Evolutionary conservation across 2,113 vertebrate species (phyloP).

Genomic region (Gulo gulo): DNA sequence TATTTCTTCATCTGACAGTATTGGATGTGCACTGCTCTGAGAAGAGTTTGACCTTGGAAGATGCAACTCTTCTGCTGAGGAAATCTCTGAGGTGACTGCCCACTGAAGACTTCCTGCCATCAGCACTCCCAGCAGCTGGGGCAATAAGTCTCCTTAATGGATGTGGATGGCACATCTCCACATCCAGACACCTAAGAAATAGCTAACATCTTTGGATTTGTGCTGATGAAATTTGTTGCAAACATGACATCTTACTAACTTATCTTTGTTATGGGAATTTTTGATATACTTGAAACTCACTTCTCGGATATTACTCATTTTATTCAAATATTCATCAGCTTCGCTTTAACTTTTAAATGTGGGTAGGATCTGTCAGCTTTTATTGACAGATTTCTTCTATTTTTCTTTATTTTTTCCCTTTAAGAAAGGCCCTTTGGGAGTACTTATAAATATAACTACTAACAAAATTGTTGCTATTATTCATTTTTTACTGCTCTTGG

Average conservation of each 20-base stretch:
- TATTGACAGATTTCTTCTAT: not conserved
- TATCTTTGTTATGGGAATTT: not conserved
- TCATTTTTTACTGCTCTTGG: not conserved
- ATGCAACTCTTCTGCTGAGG: not conserved
- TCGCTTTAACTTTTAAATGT: not conserved
- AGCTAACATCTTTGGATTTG: not conserved
- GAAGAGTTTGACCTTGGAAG: not conserved
- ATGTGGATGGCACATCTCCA: accelerated
- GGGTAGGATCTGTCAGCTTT: not conserved
- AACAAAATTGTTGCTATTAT: not conserved
- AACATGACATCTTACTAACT: not conserved
- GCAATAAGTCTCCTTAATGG: accelerated
- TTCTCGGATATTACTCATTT: not conserved
- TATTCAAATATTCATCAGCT: not conserved
- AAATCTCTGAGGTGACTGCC: not conserved
- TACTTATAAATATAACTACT: not conserved
- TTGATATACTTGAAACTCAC: not conserved
- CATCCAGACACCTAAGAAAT: not conserved
- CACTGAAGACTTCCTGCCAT: not conserved
- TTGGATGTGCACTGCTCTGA: not conserved
- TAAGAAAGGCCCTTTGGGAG: not conserved
- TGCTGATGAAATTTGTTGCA: not conserved
- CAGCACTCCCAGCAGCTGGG: not conserved
- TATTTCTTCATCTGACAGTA: not conserved
- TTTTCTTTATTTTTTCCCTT: not conserved